phyloP scores from a whole-genome alignment of 2,888 invertebrate species.

The Monochamus alternatus region DNA sequence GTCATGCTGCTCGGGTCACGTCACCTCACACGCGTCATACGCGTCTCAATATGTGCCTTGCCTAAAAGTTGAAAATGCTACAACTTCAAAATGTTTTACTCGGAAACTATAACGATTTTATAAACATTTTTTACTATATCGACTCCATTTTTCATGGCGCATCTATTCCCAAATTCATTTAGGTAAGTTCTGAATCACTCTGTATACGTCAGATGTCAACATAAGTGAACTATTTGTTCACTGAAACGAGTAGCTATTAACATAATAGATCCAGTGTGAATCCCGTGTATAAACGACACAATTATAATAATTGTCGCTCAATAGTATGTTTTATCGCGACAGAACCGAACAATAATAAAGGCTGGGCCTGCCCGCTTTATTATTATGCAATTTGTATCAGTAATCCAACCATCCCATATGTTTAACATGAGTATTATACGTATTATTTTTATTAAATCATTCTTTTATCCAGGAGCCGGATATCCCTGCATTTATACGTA shows the following conservation, averaged over 20 bases:
- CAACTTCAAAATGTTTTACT: no score
- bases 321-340: slow-evolving; percentile 30
- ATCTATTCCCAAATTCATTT: no score
- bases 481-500: slow-evolving; percentile 65
- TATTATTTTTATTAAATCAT: slow-evolving; percentile 68
- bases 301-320: slow-evolving; percentile 34
- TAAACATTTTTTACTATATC: no score
- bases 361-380: slow-evolving; percentile 55
- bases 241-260: neutral
- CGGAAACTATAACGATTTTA: no score
- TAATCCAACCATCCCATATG: slow-evolving; percentile 61
- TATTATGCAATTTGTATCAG: slow-evolving; percentile 60
- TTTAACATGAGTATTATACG: slow-evolving; percentile 58
- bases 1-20: no score
- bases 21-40: no score
- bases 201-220: no score
- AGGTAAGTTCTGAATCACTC: no score
- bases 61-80: no score
- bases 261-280: neutral
- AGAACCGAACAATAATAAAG: slow-evolving; percentile 33
- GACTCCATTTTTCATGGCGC: no score
- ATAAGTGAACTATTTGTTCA: neutral
- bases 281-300: slow-evolving; percentile 13
- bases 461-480: slow-evolving; percentile 65
- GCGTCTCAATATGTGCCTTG: no score